These are phyloP conservation scores for Erpornis zantholeuca DNA, from an alignment of 2,113 vertebrate species.

Conservation along the genomic window DNA sequence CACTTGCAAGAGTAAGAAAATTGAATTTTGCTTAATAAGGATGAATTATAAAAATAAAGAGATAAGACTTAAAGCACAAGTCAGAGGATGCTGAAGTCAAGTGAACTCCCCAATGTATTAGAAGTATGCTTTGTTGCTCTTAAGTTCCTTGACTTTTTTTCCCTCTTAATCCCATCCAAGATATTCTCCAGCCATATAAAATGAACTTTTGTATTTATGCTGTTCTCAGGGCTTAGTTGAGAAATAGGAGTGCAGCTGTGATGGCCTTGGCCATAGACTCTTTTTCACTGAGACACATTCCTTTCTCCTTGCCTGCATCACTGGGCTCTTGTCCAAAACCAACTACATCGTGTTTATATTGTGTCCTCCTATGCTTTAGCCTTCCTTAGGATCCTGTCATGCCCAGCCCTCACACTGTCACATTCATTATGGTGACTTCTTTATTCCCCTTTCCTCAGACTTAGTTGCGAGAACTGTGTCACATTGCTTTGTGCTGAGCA, in stretches of 20 bases:
- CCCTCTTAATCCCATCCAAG: background rate
- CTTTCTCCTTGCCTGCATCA: slow-evolving; percentile 34
- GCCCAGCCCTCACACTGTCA: slow-evolving; percentile 30
- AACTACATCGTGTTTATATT: slow-evolving; percentile 24
- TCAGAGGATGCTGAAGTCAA: background rate
- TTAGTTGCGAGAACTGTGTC: background rate
- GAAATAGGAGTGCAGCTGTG: slow-evolving; percentile 23
- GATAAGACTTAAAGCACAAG: background rate
- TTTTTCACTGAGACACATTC: slow-evolving; percentile 32
- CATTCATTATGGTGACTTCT: background rate
- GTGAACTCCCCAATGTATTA: background rate
- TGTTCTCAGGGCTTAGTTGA: background rate
- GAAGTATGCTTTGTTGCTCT: background rate
- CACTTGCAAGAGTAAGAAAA: background rate
- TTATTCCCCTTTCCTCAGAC: background rate
- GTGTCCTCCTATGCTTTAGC: slow-evolving; percentile 29
- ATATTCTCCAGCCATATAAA: background rate
- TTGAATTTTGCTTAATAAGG: background rate
- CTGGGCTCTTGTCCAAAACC: slow-evolving; percentile 37
- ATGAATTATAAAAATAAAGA: background rate
- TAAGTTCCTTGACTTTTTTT: background rate
- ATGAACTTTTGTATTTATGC: slow-evolving; percentile 17
- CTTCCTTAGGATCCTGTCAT: background rate
- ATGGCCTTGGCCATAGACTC: slow-evolving; percentile 1
- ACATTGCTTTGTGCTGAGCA: background rate